phyloP scores from a whole-genome alignment of 2,797 vertebrate species.

The Scomberomorus guttatus region DNA sequence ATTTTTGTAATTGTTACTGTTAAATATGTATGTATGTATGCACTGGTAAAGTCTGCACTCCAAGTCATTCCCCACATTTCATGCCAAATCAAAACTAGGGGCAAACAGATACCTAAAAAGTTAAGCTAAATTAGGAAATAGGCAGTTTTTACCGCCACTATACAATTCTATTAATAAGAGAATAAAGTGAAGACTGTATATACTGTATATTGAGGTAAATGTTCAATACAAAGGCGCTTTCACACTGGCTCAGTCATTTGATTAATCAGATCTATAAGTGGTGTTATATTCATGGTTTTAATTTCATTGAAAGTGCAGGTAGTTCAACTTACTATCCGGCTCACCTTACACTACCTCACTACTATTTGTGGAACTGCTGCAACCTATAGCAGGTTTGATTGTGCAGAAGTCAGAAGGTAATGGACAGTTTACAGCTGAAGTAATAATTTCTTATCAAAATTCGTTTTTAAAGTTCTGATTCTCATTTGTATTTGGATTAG shows the following conservation, averaged over 20 bases:
- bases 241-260: conserved; percentile 3
- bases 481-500: background rate
- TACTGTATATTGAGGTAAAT: conserved; percentile 3
- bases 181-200: background rate
- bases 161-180: background rate
- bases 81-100: background rate
- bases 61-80: background rate
- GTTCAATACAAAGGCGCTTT: conserved; percentile 13
- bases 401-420: background rate
- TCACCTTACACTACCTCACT: conserved; percentile 38
- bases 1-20: too few species aligned
- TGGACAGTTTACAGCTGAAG: background rate
- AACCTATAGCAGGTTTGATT: background rate
- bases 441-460: background rate
- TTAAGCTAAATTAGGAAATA: too few species aligned
- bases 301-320: conserved; percentile 49
- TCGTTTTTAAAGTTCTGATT: background rate
- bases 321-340: conserved; percentile 30
- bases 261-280: conserved; percentile 42
- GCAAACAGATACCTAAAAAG: background rate
- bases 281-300: conserved; percentile 38
- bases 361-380: background rate
- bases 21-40: background rate
- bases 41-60: background rate
- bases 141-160: background rate